These are phyloP conservation scores for Pegoplata infirma DNA, from an alignment of 2,888 invertebrate species.

Conservation along the genomic window DNA sequence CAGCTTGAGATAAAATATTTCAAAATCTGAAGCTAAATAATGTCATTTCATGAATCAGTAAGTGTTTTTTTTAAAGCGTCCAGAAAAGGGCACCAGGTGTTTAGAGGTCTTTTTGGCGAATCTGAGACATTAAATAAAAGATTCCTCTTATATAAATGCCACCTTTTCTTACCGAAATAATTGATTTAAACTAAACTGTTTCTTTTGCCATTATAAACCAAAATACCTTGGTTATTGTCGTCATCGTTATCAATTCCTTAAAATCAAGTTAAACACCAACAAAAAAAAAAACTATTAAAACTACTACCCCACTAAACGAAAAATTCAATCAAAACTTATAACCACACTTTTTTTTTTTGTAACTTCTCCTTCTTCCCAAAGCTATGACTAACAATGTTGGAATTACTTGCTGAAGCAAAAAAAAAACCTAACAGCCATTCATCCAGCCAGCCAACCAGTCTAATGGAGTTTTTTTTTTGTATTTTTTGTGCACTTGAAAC, in stretches of 20 bases:
- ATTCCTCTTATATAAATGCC: too few relatives aligned
- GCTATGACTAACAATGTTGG: constrained; percentile 56
- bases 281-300: too few relatives aligned
- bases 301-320: constrained; percentile 15
- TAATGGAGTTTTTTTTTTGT: too few relatives aligned
- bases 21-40: too few relatives aligned
- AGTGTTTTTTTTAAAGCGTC: too few relatives aligned
- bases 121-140: too few relatives aligned
- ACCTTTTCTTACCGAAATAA: too few relatives aligned
- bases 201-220: background rate
- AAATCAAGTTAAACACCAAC: constrained; percentile 41
- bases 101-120: too few relatives aligned
- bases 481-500: constrained; percentile 69
- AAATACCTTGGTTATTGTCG: constrained; percentile 38
- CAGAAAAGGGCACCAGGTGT: too few relatives aligned
- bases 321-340: constrained; percentile 40
- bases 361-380: background rate
- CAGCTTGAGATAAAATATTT: too few relatives aligned
- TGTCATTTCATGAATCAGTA: too few relatives aligned
- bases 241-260: constrained; percentile 55
- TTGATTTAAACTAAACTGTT: too few relatives aligned
- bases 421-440: constrained; percentile 10
- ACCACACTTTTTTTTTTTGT: constrained; percentile 10
- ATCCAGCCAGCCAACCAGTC: constrained; percentile 18
- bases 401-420: constrained; percentile 40